Evolutionary conservation across 2,888 invertebrate genomes (phyloP).

Genomic region (Amphipyra tragopoginis): DNA sequence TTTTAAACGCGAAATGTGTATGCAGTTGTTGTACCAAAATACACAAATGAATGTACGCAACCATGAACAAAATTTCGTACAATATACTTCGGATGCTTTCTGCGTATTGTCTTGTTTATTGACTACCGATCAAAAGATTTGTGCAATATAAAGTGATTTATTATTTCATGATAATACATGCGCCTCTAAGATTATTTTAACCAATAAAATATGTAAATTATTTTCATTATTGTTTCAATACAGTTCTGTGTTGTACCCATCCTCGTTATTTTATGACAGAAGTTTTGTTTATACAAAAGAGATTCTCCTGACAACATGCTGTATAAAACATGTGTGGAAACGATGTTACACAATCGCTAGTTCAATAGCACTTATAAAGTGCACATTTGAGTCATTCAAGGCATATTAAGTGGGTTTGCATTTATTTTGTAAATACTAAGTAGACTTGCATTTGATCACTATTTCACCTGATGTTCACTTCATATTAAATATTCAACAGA

Average conservation of each 20-base stretch:
- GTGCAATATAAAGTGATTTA: slow-evolving; percentile 2
- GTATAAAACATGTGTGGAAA: slow-evolving; percentile 10
- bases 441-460: too few relatives aligned
- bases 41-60: slow-evolving; percentile 24
- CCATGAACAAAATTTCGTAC: slow-evolving; percentile 6
- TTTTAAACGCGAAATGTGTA: slow-evolving; percentile 24
- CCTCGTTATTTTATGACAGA: neutral
- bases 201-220: neutral
- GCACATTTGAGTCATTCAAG: neutral
- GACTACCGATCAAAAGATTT: slow-evolving; percentile 11
- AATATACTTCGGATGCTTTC: slow-evolving; percentile 6
- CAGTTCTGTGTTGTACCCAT: neutral
- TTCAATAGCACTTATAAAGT: too few relatives aligned
- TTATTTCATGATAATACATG: neutral
- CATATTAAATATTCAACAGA: neutral
- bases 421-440: too few relatives aligned
- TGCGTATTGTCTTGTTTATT: slow-evolving; percentile 33
- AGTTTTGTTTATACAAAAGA: slow-evolving; percentile 5
- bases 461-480: too few relatives aligned
- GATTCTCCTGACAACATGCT: neutral
- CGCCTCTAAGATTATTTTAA: neutral
- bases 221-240: too few relatives aligned
- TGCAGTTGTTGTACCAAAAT: slow-evolving; percentile 45
- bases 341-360: too few relatives aligned
- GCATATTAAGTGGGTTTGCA: too few relatives aligned